These are phyloP conservation scores for Drosophila funebris DNA, from an alignment of 1,140 invertebrate genomes.

Conservation along the genomic window DNA sequence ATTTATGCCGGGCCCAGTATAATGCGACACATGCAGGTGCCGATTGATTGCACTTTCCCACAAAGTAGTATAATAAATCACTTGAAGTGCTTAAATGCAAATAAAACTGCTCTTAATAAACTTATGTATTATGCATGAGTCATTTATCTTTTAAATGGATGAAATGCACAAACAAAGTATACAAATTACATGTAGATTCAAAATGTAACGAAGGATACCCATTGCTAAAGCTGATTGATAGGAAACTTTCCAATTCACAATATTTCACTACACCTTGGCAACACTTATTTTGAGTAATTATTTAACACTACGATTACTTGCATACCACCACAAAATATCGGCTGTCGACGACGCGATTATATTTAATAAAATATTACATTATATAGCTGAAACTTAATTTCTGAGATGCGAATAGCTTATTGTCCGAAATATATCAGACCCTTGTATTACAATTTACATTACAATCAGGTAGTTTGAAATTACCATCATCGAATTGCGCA, in stretches of 20 bases:
- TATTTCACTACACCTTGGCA: not conserved
- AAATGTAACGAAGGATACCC: not conserved
- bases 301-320: not conserved
- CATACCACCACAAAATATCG: slow-evolving; percentile 8
- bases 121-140: not conserved
- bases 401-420: not conserved
- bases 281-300: not conserved
- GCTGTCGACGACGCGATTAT: not conserved
- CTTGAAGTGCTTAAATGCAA: not conserved
- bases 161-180: not conserved
- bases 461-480: too few species aligned
- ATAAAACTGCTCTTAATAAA: not conserved
- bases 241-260: not conserved
- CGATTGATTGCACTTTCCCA: slow-evolving; percentile 20
- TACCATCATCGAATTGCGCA: not conserved
- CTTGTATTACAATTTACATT: not conserved
- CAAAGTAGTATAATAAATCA: slow-evolving; percentile 11
- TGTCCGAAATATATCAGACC: not conserved
- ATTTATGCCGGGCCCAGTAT: slow-evolving; percentile 14
- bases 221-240: slow-evolving; percentile 2
- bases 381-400: too few species aligned
- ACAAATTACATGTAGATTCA: not conserved
- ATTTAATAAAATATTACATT: too few species aligned
- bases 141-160: slow-evolving; percentile 1
- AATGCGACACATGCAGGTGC: slow-evolving; percentile 2